Evolutionary conservation across 2,797 vertebrate species (phyloP), one percentile per base, ranked within the genome.

Genomic region (Acestrorhynchus altus): DNA sequence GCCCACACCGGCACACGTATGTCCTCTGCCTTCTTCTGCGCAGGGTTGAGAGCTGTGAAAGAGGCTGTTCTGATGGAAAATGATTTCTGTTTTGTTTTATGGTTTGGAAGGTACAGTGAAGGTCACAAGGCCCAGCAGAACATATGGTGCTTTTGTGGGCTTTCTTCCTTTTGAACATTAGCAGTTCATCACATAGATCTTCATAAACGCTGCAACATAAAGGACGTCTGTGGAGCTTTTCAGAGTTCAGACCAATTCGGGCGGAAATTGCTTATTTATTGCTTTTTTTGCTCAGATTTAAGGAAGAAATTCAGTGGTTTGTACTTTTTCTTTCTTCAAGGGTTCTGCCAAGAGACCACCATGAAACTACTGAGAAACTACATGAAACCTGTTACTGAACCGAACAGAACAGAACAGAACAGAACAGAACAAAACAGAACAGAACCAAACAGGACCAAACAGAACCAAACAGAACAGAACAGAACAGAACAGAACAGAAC

Each of bases 41-140:
- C 51, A 81, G 72, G 83, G 81, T 84, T 86, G 86, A 85, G 83
- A 89, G 84, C 84, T 88, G 86, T 88, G 85, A 88, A 89, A 89
- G 84, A 86, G 83, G 67, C 60, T 39, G 83, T 89, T 35, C 2
- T 90, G 86, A 90, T 89, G 80, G 87, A 88, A 85, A 85, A 76
- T 83, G 81, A 85, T 81, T 83, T 82, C 77, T 87, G 46, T 47
- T 66, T 66, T 65, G 15, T 26, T 65, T 44, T 8, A 20, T 83
- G 85, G 86, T 86, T 86, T 82, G 86, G 83, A 85, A 83, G 22
- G n/a, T 72, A 52, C 44, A 76, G 80, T 89, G 86, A 91, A 90
- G 89, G 88, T 89, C 88, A 88, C 81, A 12, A 24, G 35, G 35
- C 56, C 28, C 44, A 26, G 22, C 24, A 11, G n/a, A n/a, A n/a